Evolutionary conservation across 2,797 vertebrate species (phyloP).

Genomic region (Petrocephalus schoutedeni): DNA sequence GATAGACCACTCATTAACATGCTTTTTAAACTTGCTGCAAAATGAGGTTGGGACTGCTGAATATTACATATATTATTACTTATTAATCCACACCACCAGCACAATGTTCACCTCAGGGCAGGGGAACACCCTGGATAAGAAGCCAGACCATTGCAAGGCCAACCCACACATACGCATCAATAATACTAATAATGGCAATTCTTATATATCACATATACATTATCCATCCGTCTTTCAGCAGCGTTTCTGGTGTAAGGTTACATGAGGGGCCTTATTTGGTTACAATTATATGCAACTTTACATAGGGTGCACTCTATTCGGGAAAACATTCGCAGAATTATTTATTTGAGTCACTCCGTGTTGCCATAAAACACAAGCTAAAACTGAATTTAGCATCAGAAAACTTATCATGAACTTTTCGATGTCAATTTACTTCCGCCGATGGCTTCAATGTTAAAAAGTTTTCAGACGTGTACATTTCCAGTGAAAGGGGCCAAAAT

Average conservation of each 20-base stretch:
- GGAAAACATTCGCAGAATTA: neutral
- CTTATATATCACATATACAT: neutral
- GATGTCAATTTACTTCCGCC: neutral
- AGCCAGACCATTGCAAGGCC: neutral
- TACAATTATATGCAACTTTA: neutral
- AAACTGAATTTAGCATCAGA: neutral
- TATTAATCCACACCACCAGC: neutral
- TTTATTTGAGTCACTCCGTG: neutral
- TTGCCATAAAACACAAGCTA: neutral
- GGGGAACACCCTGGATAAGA: neutral
- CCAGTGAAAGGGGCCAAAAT: neutral
- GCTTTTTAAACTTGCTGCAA: slow-evolving; percentile 4
- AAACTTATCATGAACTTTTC: neutral
- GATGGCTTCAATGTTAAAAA: neutral
- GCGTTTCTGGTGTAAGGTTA: neutral
- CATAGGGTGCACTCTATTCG: neutral
- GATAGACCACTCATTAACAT: neutral
- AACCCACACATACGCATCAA: neutral
- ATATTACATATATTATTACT: neutral
- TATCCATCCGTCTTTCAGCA: neutral
- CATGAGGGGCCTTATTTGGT: neutral
- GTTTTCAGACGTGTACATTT: neutral
- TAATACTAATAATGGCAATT: neutral
- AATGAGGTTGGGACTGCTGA: neutral
- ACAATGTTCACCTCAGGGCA: neutral